These are phyloP conservation scores for Ceratothoa steindachneri DNA, from an alignment of 2,888 invertebrate species.

Conservation along the genomic window DNA sequence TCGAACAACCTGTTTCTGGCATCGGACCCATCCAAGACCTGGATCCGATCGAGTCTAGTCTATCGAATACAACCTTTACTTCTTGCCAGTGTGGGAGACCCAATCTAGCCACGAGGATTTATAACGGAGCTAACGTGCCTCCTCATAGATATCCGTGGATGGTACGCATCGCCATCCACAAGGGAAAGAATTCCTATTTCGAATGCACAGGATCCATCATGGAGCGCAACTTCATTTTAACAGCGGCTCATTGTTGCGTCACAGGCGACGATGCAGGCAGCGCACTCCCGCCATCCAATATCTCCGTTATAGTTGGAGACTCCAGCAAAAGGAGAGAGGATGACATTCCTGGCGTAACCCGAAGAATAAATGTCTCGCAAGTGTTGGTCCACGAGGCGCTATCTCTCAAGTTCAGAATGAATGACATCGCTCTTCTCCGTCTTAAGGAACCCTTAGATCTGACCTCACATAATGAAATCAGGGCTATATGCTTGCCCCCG, in stretches of 20 bases:
- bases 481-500: constrained; percentile 21
- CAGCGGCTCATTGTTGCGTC: background rate
- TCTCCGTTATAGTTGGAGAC: background rate
- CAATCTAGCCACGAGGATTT: background rate
- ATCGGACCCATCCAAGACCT: too few species aligned
- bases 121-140: background rate
- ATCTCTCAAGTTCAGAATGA: background rate
- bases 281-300: background rate
- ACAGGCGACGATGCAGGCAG: background rate
- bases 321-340: background rate
- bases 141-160: background rate
- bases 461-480: constrained; percentile 12
- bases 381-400: constrained; percentile 15
- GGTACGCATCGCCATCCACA: background rate
- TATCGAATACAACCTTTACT: too few species aligned
- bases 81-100: background rate
- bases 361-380: background rate
- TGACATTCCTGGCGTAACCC: constrained; percentile 9
- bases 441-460: constrained; percentile 17
- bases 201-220: background rate
- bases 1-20: too few species aligned
- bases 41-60: too few species aligned
- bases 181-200: background rate
- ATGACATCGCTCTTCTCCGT: constrained; percentile 21
- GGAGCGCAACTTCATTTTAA: background rate